Percentiles rank a stretch among this genome's conserved stretches.
phyloP scores from a whole-genome alignment of 2,797 vertebrate species.

The Carcharodon carcharias region DNA sequence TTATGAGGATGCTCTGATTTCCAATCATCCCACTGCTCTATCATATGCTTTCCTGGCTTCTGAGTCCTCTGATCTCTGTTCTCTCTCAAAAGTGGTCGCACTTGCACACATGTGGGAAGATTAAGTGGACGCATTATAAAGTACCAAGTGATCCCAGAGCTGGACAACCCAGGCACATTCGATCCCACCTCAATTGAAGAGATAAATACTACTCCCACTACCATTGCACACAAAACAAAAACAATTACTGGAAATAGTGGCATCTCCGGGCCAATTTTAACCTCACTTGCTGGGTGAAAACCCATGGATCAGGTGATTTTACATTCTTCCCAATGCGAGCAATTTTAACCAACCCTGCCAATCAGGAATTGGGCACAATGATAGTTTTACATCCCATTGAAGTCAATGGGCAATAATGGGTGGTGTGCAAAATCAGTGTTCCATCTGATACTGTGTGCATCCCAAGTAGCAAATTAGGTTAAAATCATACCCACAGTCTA shows the following conservation, averaged over 20 bases:
- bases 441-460: not conserved
- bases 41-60: not conserved
- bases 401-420: not conserved
- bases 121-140: not conserved
- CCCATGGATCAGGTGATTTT: not conserved
- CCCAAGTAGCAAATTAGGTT: not conserved
- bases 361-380: not conserved
- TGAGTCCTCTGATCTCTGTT: not conserved
- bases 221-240: not conserved
- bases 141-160: not conserved
- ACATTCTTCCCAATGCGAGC: not conserved
- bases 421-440: not conserved
- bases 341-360: not conserved
- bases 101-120: not conserved
- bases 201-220: not conserved
- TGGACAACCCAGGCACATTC: not conserved
- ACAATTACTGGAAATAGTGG: not conserved
- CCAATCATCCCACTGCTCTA: not conserved
- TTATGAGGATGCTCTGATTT: not conserved
- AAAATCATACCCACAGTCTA: not conserved
- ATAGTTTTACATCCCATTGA: not conserved
- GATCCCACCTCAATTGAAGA: not conserved
- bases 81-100: not conserved
- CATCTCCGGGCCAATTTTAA: not conserved
- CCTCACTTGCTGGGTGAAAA: not conserved